A percentile compares a stretch with the other conserved stretches of the same genome.
These are phyloP conservation scores for Gila orcuttii DNA, from an alignment of 2,113 vertebrate genomes.

Conservation along the genomic window DNA sequence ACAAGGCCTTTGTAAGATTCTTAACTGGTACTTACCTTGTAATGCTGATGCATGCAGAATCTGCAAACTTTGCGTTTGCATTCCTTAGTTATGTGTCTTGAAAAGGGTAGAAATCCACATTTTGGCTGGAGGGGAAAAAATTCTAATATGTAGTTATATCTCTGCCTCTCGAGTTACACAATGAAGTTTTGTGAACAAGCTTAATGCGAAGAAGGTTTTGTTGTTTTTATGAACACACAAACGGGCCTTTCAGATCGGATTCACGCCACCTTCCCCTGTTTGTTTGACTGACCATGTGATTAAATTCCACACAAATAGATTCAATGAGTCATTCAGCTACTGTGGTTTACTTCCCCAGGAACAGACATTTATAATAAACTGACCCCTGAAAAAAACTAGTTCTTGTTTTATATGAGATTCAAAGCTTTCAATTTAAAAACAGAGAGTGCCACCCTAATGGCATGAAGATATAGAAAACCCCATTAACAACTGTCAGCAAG, in stretches of 20 bases:
- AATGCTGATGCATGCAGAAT: conserved; percentile 96
- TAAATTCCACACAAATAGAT: conserved; percentile 14
- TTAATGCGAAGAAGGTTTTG: not conserved
- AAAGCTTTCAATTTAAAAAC: not conserved
- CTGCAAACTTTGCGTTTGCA: conserved; percentile 93
- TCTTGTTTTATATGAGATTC: not conserved
- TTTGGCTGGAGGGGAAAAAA: conserved; percentile 84
- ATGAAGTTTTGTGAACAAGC: not conserved
- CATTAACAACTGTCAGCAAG: not conserved
- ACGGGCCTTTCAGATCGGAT: conserved; percentile 1
- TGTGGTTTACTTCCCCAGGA: conserved; percentile 19
- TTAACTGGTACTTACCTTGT: conserved; percentile 75
- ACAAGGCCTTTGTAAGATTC: not conserved
- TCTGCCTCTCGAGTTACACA: not conserved
- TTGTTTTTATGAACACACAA: not conserved
- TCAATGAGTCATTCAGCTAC: not conserved
- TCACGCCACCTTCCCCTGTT: not conserved
- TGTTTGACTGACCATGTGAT: conserved; percentile 30
- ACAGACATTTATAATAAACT: not conserved
- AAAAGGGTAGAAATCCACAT: conserved; percentile 94
- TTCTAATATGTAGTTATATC: not conserved
- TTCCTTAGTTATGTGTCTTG: conserved; percentile 88
- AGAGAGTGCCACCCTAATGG: not conserved
- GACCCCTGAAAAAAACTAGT: not conserved
- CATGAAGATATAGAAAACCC: not conserved